These are phyloP conservation scores for Oxygymnocypris stewartii DNA, from an alignment of 2,113 vertebrate genomes.

Conservation along the genomic window DNA sequence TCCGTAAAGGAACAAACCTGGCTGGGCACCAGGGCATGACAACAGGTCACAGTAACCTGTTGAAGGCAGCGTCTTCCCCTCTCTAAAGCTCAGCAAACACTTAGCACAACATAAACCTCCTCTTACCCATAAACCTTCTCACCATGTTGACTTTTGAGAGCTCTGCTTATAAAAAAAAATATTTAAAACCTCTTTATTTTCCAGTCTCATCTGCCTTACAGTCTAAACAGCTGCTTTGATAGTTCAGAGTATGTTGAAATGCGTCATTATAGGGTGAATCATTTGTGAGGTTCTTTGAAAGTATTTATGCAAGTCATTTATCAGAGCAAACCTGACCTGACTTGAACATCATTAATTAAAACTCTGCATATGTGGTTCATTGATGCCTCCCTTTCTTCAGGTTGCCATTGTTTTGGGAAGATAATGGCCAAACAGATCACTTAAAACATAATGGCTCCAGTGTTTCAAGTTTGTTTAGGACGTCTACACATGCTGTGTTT, in stretches of 20 bases:
- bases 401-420: background rate
- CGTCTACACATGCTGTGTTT: background rate
- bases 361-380: background rate
- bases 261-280: background rate
- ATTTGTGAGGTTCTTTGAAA: conserved; percentile 30
- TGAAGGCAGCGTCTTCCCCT: conserved; percentile 64
- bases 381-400: background rate
- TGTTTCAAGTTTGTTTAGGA: background rate
- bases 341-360: conserved; percentile 8
- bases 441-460: background rate
- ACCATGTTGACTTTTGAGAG: background rate
- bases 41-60: conserved; percentile 77
- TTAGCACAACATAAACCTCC: conserved; percentile 6
- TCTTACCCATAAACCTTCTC: conserved; percentile 1
- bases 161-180: background rate
- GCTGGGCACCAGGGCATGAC: conserved; percentile 59
- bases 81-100: conserved; percentile 25
- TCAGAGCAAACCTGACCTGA: conserved; percentile 35
- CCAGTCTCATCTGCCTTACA: background rate
- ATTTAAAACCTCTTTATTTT: background rate
- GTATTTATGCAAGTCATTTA: conserved; percentile 39
- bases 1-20: conserved; percentile 63
- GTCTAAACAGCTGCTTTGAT: background rate
- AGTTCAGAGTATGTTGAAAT: background rate
- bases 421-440: background rate